Base-by-base conservation (phyloP, 2,888 invertebrate genomes). In the Abscondita cerata region DNA sequence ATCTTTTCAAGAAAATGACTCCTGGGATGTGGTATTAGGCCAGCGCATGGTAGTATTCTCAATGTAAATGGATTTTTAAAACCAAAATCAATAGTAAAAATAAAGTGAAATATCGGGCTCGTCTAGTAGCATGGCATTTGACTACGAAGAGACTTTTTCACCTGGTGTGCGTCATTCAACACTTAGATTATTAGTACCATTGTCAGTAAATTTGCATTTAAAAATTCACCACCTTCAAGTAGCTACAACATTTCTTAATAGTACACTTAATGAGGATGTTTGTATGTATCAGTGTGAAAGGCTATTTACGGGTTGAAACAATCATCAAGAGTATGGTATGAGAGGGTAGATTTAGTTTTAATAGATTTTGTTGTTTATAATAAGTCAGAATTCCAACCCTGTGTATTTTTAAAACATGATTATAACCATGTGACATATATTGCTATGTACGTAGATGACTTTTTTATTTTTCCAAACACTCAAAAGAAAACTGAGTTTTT, bases 11-110 rank as follows among this genome's bases (percentile, higher is more conserved):
- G 31, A 48, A 48, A 48, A 48, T 33, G 33, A 48, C 6, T 25
- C 48, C 13, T 33, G 48, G 33, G 15, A 48, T 12, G 12, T 48
- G 13, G 33, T 33, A 2, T 12, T 6, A 2, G 1, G 1, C 13
- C 13, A 48, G 31, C n/a, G 15, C 15, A 33, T 33, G 48, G 15
- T 9, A 48, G 2, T 1, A 11, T 33, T 3, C 31, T 48, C 1
- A 11, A 48, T 48, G 48, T 15, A 48, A 48, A 15, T 48, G 48
- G 31, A 33, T 48, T n/a, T 48, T 33, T 6, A 48, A 48, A 48
- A 31, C 9, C 12, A 48, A 48, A 15, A n/a, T 3, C 33, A 13
- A 48, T 13, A 11, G 12, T 3, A 16, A 33, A 6, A 31, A 31
- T n/a, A 20, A 13, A 31, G 48, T 19, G n/a, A n/a, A n/a, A n/a